Percentiles rank a stretch among this genome's conserved stretches.
Conservation (phyloP, 2,888 invertebrate species). For the Pyrochroa serraticornis region DNA sequence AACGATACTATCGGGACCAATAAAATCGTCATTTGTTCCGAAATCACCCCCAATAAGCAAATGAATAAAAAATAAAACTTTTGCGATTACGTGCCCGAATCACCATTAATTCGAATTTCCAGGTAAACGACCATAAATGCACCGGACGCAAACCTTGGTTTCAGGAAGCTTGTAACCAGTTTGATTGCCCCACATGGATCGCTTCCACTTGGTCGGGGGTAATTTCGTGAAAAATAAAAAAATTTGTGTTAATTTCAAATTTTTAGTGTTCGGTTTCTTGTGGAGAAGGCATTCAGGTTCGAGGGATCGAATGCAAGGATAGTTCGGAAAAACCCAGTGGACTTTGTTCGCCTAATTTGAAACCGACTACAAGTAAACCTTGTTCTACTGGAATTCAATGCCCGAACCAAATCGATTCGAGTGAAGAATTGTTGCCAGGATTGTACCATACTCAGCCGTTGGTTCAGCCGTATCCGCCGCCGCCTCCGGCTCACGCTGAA, state of each 20-base stretch:
- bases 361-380: slow-evolving; percentile 73
- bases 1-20: slow-evolving; percentile 21
- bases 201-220: slow-evolving; percentile 90
- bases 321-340: slow-evolving; percentile 62
- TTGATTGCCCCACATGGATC: slow-evolving; percentile 89
- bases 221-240: slow-evolving; percentile 47
- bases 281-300: slow-evolving; percentile 83
- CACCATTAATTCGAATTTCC: too few species aligned
- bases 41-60: slow-evolving; percentile 25
- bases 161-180: slow-evolving; percentile 81
- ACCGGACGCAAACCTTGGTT: slow-evolving; percentile 77
- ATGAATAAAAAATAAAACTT: slow-evolving; percentile 14
- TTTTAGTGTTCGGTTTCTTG: slow-evolving; percentile 90
- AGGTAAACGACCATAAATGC: slow-evolving; percentile 83
- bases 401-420: slow-evolving; percentile 61
- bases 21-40: slow-evolving; percentile 24
- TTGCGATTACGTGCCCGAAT: slow-evolving; percentile 21
- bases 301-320: slow-evolving; percentile 81
- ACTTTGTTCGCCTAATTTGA: slow-evolving; percentile 70
- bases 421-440: slow-evolving; percentile 65
- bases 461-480: slow-evolving; percentile 70
- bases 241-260: not conserved
- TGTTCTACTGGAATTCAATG: slow-evolving; percentile 80
- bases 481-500: slow-evolving; percentile 70
- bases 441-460: slow-evolving; percentile 70